Evolutionary conservation across 1,140 invertebrate species (phyloP), one percentile per base, ranked within the genome.

Genomic region (Leptonema lineaticorne): DNA sequence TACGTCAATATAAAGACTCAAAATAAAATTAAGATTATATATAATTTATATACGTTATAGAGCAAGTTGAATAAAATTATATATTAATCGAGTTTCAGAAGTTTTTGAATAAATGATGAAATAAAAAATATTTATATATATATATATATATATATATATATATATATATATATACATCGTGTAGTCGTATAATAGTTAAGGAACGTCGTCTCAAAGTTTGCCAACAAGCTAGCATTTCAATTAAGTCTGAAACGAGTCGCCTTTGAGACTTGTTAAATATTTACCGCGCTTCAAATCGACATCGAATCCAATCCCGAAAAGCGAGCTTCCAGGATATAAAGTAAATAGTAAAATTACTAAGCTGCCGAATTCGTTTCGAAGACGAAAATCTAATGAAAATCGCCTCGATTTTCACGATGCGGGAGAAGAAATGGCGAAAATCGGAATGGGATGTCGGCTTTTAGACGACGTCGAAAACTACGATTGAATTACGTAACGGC

Each of bases 251-350:
- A 53, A 14, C 46, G 22, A 20, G 14, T 48, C 18, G 46, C 22
- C 22, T 53, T 53, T 53, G 50, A 53, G 50, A 53, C 50, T 53
- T 24, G 50, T 53, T 24, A 53, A 53, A 53, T 53, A 53, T 53
- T 53, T 53, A 11, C 50, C 16, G 18, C 20, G 22, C 24, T 6
- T 26, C 50, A 9, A 24, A 53, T 53, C 9, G 8, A n/a, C 24
- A 53, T 53, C 50, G 50, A 53, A 53, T 26, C 50, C 18, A 53
- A n/a, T n/a, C n/a, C n/a, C n/a, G n/a, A n/a, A n/a, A 53, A 22
- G 24, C 22, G 50, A 22, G n/a, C n/a, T n/a, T n/a, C n/a, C n/a
- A n/a, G n/a, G n/a, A n/a, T n/a, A 53, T 26, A 26, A 22, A 26
- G 50, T 14, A 18, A 48, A 48, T 22, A 48, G 46, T 48, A 9